A percentile compares a stretch with the other conserved stretches of the same genome.
Conservation (phyloP, 2,113 vertebrate species). For the Actenoides lindsayi region DNA sequence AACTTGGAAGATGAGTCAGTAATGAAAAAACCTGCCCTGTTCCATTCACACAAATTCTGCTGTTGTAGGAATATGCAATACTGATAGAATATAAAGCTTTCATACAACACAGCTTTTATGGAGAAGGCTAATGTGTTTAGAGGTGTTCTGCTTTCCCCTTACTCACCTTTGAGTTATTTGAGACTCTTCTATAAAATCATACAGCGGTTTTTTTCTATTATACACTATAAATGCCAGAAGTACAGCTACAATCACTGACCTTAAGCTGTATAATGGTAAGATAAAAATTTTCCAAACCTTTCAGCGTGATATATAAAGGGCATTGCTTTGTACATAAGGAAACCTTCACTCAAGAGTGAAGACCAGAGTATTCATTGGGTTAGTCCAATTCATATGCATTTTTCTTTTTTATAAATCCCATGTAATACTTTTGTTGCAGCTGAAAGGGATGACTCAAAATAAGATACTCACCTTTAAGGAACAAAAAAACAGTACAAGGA, state of each 20-base stretch:
- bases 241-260: constrained; percentile 29
- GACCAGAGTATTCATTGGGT: neutral
- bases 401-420: neutral
- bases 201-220: neutral
- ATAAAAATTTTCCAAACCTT: constrained; percentile 16
- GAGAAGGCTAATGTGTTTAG: neutral
- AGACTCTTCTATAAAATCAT: constrained; percentile 18
- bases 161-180: constrained; percentile 37
- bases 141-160: constrained; percentile 9
- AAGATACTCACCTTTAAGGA: neutral
- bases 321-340: neutral
- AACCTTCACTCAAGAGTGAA: neutral
- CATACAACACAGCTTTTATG: neutral
- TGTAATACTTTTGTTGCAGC: neutral
- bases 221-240: constrained; percentile 40
- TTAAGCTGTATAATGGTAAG: constrained; percentile 32
- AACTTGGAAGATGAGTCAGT: neutral
- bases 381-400: neutral
- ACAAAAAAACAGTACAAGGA: neutral
- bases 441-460: neutral
- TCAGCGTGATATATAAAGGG: neutral
- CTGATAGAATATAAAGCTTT: neutral
- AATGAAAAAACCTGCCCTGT: neutral
- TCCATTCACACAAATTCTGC: neutral
- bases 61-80: neutral